phyloP scores from a whole-genome alignment of 2,113 vertebrate species.

The Phrynosoma blainvillii region DNA sequence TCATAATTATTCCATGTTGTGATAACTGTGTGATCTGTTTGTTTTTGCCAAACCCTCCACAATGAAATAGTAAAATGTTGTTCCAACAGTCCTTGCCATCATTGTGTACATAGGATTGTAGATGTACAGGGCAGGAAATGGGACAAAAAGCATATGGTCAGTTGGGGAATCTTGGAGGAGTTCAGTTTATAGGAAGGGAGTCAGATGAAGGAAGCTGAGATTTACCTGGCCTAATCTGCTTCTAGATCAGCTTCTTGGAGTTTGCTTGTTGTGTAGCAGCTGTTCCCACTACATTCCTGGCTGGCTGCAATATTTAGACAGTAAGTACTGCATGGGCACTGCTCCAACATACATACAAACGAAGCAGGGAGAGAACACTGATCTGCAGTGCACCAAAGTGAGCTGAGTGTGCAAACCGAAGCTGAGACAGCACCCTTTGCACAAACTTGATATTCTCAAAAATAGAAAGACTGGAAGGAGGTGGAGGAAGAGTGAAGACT shows the following conservation, averaged over 20 bases:
- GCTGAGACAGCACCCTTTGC: background rate
- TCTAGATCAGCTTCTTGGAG: background rate
- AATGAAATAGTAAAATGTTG: background rate
- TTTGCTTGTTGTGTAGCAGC: background rate
- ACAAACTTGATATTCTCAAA: background rate
- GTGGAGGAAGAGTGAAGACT: background rate
- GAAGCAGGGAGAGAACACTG: background rate
- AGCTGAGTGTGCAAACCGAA: conserved; percentile 1
- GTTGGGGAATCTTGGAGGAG: background rate
- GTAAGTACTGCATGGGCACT: background rate
- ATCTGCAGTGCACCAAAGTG: conserved; percentile 11
- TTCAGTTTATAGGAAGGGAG: background rate
- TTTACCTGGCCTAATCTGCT: background rate
- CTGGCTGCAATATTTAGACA: background rate
- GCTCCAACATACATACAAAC: background rate
- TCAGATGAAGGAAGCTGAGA: background rate
- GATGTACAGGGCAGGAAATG: background rate
- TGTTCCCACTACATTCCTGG: background rate
- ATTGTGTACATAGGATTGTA: background rate
- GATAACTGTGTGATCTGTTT: background rate
- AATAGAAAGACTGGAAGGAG: background rate
- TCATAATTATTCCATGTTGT: background rate
- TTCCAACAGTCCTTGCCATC: background rate
- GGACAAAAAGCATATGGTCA: background rate
- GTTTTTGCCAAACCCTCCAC: background rate